Evolutionary conservation across 2,113 vertebrate species (phyloP).

Genomic region (Holacanthus passer): DNA sequence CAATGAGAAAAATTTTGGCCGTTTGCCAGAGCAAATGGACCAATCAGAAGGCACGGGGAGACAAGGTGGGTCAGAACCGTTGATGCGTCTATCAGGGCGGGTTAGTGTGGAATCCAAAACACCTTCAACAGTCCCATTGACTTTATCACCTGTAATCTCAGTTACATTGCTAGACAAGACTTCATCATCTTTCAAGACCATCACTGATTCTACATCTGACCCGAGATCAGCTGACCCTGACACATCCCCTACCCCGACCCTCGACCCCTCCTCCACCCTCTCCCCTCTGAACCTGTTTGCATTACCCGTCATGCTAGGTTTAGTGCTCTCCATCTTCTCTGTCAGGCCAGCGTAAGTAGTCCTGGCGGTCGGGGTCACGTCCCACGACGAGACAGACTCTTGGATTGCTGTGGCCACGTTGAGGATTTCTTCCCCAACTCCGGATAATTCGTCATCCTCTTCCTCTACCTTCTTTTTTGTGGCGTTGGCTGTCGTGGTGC

Average conservation of each 20-base stretch:
- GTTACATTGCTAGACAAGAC: conserved; percentile 21
- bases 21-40: conserved; percentile 83
- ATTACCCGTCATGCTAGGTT: conserved; percentile 64
- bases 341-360: conserved; percentile 44
- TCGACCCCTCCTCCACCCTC: conserved; percentile 53
- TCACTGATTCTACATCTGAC: conserved; percentile 12
- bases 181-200: not conserved
- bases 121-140: conserved; percentile 7
- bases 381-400: conserved; percentile 80
- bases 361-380: conserved; percentile 32
- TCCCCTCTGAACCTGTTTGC: conserved; percentile 50
- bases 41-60: conserved; percentile 79
- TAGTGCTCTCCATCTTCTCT: conserved; percentile 51
- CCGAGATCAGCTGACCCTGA: conserved; percentile 21
- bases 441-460: conserved; percentile 72
- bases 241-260: conserved; percentile 15
- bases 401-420: conserved; percentile 75
- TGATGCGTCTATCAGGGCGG: conserved; percentile 33
- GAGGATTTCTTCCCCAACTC: conserved; percentile 82
- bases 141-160: not conserved
- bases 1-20: conserved; percentile 74
- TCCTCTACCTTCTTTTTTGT: conserved; percentile 14
- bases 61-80: conserved; percentile 72
- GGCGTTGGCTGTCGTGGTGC: not conserved
- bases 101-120: conserved; percentile 39